These are phyloP conservation scores for Eilema caniola DNA, from an alignment of 2,888 invertebrate genomes.

Conservation along the genomic window DNA sequence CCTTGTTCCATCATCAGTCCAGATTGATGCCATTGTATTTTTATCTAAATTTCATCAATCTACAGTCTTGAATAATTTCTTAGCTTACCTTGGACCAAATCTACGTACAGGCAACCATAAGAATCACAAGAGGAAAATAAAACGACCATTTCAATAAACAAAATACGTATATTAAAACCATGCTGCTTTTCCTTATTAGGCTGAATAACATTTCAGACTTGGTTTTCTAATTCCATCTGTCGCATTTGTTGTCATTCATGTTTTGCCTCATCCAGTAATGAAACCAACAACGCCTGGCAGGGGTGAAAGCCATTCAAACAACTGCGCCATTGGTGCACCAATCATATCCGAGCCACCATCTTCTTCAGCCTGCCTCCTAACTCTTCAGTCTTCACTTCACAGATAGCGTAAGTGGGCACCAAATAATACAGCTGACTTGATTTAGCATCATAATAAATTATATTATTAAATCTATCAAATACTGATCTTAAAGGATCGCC, in stretches of 20 bases:
- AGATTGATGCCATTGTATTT: too few species aligned
- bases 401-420: conserved; percentile 65
- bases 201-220: not conserved
- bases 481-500: conserved; percentile 63
- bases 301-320: not conserved
- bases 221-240: not conserved
- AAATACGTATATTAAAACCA: not conserved
- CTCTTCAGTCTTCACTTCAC: conserved; percentile 59
- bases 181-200: not conserved
- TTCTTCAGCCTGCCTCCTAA: conserved; percentile 47
- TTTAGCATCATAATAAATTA: conserved; percentile 68
- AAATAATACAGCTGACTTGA: conserved; percentile 66
- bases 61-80: too few species aligned
- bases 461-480: conserved; percentile 71
- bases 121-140: not conserved
- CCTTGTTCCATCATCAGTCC: too few species aligned
- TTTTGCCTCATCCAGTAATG: not conserved
- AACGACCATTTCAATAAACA: conserved; percentile 7
- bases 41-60: too few species aligned
- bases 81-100: too few species aligned
- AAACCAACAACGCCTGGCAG: not conserved
- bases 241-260: not conserved
- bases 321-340: not conserved
- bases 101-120: too few species aligned
- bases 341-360: conserved; percentile 33